Percentiles rank a stretch among this genome's conserved stretches.
Conservation (phyloP, 2,113 vertebrate species). For the Catharus minimus region DNA sequence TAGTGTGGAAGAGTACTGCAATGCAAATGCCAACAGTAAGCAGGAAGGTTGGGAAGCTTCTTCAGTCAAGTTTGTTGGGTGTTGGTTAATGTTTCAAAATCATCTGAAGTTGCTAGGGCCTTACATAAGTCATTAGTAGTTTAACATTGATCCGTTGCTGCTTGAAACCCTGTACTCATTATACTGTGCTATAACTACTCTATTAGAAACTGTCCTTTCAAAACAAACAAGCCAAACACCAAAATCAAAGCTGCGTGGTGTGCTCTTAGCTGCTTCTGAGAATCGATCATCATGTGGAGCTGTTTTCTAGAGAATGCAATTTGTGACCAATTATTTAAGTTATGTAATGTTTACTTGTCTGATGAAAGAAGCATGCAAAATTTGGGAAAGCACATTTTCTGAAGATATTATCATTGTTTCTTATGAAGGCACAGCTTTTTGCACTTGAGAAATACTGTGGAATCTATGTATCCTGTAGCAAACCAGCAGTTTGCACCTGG, state of each 20-base stretch:
- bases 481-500: not conserved
- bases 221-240: not conserved
- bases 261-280: not conserved
- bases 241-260: not conserved
- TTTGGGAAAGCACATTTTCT: not conserved
- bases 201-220: not conserved
- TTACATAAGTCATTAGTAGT: not conserved
- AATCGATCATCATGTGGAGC: not conserved
- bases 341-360: not conserved
- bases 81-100: not conserved
- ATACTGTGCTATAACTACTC: not conserved
- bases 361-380: not conserved
- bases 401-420: not conserved
- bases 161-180: not conserved
- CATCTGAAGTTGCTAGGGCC: not conserved
- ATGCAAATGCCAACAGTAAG: not conserved
- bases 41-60: not conserved
- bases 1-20: not conserved
- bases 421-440: not conserved
- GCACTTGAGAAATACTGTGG: not conserved
- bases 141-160: not conserved
- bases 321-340: not conserved
- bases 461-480: not conserved
- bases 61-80: not conserved
- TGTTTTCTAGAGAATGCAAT: not conserved